Percentiles rank a stretch among this genome's conserved stretches.
These are phyloP conservation scores for Spilarctia lutea DNA, from an alignment of 2,888 invertebrate species.

Conservation along the genomic window DNA sequence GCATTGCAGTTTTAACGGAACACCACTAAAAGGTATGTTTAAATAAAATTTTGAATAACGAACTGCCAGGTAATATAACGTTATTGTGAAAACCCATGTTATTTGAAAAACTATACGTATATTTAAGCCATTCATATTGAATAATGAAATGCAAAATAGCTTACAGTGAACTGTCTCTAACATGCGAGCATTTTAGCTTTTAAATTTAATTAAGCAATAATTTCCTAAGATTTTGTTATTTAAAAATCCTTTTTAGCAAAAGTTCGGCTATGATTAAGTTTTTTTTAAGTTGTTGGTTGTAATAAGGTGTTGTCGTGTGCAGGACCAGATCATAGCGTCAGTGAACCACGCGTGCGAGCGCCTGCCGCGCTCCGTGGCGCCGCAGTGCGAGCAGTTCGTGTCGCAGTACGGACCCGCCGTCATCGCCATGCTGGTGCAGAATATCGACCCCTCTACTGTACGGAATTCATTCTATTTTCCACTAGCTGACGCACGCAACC, in stretches of 20 bases:
- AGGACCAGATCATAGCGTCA: constrained; percentile 89
- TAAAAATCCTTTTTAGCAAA: too few relatives aligned
- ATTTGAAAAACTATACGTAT: not conserved
- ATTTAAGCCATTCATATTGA: too few relatives aligned
- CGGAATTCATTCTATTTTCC: not conserved
- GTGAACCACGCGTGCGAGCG: constrained; percentile 90
- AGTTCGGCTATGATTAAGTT: too few relatives aligned
- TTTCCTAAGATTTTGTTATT: too few relatives aligned
- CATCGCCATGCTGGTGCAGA: constrained; percentile 92
- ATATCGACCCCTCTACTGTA: constrained; percentile 90
- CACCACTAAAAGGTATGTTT: too few relatives aligned
- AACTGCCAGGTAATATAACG: not conserved
- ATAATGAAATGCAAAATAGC: too few relatives aligned
- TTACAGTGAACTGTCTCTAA: too few relatives aligned
- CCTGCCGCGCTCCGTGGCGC: constrained; percentile 87
- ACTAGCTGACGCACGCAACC: too few relatives aligned
- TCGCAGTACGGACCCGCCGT: constrained; percentile 92
- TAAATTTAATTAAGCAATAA: too few relatives aligned
- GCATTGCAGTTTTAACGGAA: too few relatives aligned
- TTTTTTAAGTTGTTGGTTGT: not conserved
- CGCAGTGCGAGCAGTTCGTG: constrained; percentile 91
- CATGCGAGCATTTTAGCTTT: too few relatives aligned
- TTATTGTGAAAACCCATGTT: not conserved
- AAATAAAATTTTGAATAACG: too few relatives aligned
- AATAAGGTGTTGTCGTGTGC: constrained; percentile 16